Evolutionary conservation across 1,140 invertebrate species (phyloP), one percentile per base, ranked within the genome.

Genomic region (Scaptodrosophila lebanonensis): DNA sequence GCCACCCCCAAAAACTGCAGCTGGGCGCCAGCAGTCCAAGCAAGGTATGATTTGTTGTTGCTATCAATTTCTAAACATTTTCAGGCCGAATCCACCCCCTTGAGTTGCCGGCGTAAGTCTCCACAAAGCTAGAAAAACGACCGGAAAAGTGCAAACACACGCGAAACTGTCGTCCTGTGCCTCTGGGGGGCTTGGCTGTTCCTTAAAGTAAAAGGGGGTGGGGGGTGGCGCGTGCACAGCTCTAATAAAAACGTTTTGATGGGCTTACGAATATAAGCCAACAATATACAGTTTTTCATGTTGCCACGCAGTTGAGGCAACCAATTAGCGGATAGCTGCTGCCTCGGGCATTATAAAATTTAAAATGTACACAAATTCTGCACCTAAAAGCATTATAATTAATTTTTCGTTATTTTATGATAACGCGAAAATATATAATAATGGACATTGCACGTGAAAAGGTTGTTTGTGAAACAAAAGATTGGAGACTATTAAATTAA

Each of bases 101-200:
- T 11, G 53, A 47, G 32, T 44, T 35, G 52, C 17, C 8, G 11
- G 15, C 16, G 9, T 15, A n/a, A 30, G 13, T 49, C 22, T 6
- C 39, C 32, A 29, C 22, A 59, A 59, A 64, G 58, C 58, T 58
- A 70, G 68, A 75, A 82, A 82, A 69, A 58, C 69, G 53, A 60
- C 52, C 65, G 68, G 73, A 79, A 79, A 79, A 82, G 68, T 79
- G 73, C 73, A 79, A 79, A 79, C 73, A 79, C 73, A 79, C 73
- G 73, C 73, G 75, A 79, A 79, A 79, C 60, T 66, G 68, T 72
- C 65, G 67, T 56, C 60, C 68, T 45, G 47, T 40, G 51, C 33
- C 27, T 38, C 35, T 18, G n/a, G 33, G 50, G 47, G 72, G 54
- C 67, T 64, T 60, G 63, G 58, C 57, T 42, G 27, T 38, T 32